Evolutionary conservation across 2,888 invertebrate species (phyloP), one percentile per base, ranked within the genome.

Genomic region (Drosophila helvetica): DNA sequence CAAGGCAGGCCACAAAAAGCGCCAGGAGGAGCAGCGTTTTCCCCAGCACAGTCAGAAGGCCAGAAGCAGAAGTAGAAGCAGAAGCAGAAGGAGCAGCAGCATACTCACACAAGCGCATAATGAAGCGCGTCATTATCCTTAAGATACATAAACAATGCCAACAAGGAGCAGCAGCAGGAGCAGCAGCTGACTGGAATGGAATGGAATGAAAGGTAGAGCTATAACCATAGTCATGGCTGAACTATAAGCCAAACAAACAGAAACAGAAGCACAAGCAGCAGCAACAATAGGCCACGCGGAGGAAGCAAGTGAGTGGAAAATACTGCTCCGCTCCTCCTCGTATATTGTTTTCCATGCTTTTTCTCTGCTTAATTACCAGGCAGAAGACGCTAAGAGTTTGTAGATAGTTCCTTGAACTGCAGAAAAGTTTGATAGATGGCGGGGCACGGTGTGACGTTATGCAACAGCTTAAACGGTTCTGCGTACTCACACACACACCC

Each of bases 41-140:
- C 22, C 22, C 22, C 25, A 25, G 25, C 62, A 45, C 59, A 60
- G 68, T 73, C 68, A 77, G 64, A 76, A 80, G 82, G 79, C 71
- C 57, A 33, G 50, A 43, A 46, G 9, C 22, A 22, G 22, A 22
- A 4, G 22, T n/a, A n/a, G n/a, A n/a, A n/a, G n/a, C n/a, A 27
- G 18, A 51, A 33, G 12, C 22, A 19, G n/a, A 19, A 55, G 52
- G 9, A 64, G 66, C 48, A 62, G 66, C 48, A 63, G 75, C 27
- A 64, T 65, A 64, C 77, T 54, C 65, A 62, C 71, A 82, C 72
- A 79, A 70, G 74, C 79, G 80, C 73, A 85, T 89, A 86, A 89
- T 89, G 86, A 86, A 86, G 78, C 84, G 86, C 88, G 89, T 88
- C 88, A 89, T 89, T 86, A 89, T 86, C 84, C 86, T 75, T 68